A percentile compares a stretch with the other conserved stretches of the same genome.
Evolutionary conservation across 2,113 vertebrate species (phyloP).

Genomic region (Cyanoliseus patagonus): DNA sequence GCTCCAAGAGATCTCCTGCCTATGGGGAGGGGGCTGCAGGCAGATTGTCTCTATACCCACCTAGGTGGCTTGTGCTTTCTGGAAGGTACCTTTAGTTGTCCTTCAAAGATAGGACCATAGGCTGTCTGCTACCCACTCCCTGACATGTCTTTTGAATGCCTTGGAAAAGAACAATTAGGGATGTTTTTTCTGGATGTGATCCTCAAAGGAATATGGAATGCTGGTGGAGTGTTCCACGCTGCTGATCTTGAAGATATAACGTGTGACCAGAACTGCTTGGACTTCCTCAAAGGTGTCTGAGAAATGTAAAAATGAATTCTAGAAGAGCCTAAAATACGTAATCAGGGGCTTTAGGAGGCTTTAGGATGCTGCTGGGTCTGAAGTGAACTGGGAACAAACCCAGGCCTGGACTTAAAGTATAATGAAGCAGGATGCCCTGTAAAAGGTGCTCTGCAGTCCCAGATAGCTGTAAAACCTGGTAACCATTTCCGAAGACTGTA

Average conservation of each 20-base stretch:
- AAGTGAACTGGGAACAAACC: background rate
- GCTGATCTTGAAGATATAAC: background rate
- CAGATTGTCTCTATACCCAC: background rate
- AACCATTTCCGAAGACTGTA: rapidly evolving
- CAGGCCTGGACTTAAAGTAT: background rate
- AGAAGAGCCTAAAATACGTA: background rate
- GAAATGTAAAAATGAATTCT: background rate
- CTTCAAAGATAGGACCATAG: background rate
- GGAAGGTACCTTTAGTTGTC: background rate
- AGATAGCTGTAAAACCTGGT: background rate
- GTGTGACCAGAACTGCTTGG: background rate
- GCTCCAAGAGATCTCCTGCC: background rate
- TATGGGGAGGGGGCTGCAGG: background rate
- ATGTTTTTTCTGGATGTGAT: background rate
- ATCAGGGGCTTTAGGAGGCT: background rate
- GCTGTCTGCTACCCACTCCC: background rate
- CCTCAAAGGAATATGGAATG: background rate
- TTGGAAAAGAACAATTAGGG: background rate
- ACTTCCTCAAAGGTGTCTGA: background rate
- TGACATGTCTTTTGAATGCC: background rate
- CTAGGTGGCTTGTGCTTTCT: background rate
- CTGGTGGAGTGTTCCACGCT: background rate
- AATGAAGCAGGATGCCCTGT: background rate
- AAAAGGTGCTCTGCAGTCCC: background rate
- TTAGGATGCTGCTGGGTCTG: background rate